These are phyloP conservation scores for Eonycteris spelaea DNA, from an alignment of 2,113 vertebrate species.

Conservation along the genomic window DNA sequence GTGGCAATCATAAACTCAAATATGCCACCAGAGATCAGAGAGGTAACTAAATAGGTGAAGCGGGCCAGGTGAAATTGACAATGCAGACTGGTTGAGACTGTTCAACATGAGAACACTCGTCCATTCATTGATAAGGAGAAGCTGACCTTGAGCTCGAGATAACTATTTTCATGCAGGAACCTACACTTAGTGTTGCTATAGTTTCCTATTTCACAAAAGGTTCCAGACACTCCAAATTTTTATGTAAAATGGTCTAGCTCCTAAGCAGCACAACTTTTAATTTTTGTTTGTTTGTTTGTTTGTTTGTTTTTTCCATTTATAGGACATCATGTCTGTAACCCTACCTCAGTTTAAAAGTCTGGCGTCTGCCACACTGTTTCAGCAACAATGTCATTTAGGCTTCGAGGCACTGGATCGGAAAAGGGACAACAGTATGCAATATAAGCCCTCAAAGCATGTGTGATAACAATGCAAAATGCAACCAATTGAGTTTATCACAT, in stretches of 20 bases:
- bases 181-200: neutral
- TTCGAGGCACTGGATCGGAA: neutral
- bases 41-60: neutral
- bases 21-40: neutral
- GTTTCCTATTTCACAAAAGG: slow-evolving; percentile 14
- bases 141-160: neutral
- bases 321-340: neutral
- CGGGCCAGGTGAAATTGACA: neutral
- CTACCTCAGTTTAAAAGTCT: neutral
- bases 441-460: neutral
- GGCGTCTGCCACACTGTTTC: neutral
- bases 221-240: neutral
- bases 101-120: neutral
- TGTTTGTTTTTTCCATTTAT: neutral
- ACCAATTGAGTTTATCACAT: neutral
- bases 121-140: neutral
- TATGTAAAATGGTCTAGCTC: neutral
- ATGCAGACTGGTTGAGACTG: neutral
- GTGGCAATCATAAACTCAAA: neutral
- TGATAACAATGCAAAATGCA: neutral
- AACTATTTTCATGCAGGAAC: neutral
- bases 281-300: neutral
- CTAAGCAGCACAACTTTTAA: neutral
- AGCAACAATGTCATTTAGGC: neutral
- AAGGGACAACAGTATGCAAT: neutral